These are phyloP conservation scores for Montipora sp. DNA, from an alignment of 64 coral and sea anemone genomes.

Conservation along the genomic window DNA sequence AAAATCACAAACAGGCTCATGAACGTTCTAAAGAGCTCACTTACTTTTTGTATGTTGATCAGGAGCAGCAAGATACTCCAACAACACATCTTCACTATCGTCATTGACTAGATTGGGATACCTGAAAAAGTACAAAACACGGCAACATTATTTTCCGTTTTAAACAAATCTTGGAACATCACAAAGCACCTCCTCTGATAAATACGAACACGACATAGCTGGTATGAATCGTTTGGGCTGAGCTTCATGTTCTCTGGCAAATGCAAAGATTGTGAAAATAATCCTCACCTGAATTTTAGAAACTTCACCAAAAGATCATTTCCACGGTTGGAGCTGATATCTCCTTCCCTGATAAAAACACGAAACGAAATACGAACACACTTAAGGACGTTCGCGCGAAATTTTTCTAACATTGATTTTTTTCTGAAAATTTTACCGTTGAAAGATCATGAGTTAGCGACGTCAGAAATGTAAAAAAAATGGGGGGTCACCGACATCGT, in stretches of 20 bases:
- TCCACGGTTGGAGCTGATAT: slow-evolving; percentile 86
- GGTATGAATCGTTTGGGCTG: neutral
- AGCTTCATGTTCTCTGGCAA: neutral
- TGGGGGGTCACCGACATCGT: too few relatives aligned
- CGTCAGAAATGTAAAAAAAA: too few relatives aligned
- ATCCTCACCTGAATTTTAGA: slow-evolving; percentile 75
- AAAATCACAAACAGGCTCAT: neutral
- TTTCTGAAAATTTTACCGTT: too few relatives aligned
- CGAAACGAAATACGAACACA: neutral
- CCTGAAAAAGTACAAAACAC: neutral
- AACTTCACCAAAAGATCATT: slow-evolving; percentile 86
- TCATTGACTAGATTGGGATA: slow-evolving; percentile 66
- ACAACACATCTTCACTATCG: slow-evolving; percentile 42
- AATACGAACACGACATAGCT: too few relatives aligned
- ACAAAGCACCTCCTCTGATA: too few relatives aligned
- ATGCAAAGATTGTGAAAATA: neutral
- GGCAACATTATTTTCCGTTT: neutral
- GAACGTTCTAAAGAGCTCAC: neutral
- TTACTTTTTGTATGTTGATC: slow-evolving; percentile 83
- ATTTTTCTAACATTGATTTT: too few relatives aligned
- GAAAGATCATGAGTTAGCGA: too few relatives aligned
- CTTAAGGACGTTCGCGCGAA: too few relatives aligned
- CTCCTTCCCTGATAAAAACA: slow-evolving; percentile 67
- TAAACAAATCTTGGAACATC: too few relatives aligned
- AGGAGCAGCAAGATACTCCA: slow-evolving; percentile 83